These are phyloP conservation scores for Macropus fuliginosus DNA, from an alignment of 2,797 vertebrate genomes.

Conservation along the genomic window DNA sequence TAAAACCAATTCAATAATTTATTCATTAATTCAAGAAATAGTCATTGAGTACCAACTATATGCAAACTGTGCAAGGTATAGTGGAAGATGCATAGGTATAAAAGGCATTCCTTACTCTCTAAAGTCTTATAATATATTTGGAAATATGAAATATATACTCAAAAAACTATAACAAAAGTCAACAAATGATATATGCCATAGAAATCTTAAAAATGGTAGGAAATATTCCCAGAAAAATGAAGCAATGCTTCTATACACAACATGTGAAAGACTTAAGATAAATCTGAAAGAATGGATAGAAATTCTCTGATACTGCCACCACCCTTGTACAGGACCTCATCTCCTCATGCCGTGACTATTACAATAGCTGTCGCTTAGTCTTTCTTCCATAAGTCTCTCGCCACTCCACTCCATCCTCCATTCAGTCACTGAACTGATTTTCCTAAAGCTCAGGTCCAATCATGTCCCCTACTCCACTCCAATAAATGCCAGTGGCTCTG, in stretches of 20 bases:
- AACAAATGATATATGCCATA: neutral
- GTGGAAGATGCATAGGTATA: neutral
- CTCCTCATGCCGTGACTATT: neutral
- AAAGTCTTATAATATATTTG: neutral
- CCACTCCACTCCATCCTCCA: neutral
- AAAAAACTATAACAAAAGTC: neutral
- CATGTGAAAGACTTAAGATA: neutral
- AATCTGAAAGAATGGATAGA: neutral
- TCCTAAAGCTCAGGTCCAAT: neutral
- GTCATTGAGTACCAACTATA: neutral
- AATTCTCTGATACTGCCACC: neutral
- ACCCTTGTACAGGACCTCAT: neutral
- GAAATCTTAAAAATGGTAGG: neutral
- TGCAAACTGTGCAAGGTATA: neutral
- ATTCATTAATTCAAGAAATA: neutral
- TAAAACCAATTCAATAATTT: neutral
- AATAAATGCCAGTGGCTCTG: neutral
- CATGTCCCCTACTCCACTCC: neutral
- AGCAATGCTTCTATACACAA: neutral
- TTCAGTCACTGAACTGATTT: neutral
- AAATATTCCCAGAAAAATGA: neutral
- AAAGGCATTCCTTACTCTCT: neutral
- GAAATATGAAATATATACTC: neutral
- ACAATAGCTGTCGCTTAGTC: neutral
- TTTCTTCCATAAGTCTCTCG: neutral